phyloP scores from a whole-genome alignment of 2,113 vertebrate genomes.

The Thalassarche chlororhynchos region DNA sequence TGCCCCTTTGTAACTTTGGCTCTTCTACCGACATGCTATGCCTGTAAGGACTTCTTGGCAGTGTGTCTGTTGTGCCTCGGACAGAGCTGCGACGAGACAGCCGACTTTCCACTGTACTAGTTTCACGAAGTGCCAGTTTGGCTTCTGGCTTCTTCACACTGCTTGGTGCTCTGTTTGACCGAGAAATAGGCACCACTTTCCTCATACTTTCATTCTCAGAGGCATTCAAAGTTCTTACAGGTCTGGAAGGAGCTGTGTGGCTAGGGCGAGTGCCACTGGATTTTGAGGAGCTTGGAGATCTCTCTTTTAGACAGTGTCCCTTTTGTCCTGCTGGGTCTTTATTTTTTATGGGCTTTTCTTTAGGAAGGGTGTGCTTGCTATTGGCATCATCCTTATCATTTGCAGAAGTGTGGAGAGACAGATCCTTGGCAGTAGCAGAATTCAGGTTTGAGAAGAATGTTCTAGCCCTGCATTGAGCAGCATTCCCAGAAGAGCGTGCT shows the following conservation, averaged over 20 bases:
- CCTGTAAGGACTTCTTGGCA: conserved; percentile 73
- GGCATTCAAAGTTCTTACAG: conserved; percentile 79
- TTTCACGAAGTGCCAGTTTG: conserved; percentile 60
- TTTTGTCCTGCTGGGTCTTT: conserved; percentile 74
- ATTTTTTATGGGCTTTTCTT: conserved; percentile 57
- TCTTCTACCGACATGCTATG: conserved; percentile 84
- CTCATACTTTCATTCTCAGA: conserved; percentile 88
- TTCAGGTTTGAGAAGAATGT: conserved; percentile 74
- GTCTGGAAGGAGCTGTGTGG: conserved; percentile 50
- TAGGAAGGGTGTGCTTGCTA: conserved; percentile 5
- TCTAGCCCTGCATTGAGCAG: conserved; percentile 48
- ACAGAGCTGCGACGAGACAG: conserved; percentile 79
- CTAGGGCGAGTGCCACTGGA: conserved; percentile 12
- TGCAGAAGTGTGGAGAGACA: not conserved
- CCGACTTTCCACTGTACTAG: conserved; percentile 34
- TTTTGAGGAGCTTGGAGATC: conserved; percentile 38
- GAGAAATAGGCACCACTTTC: conserved; percentile 91
- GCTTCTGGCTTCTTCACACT: conserved; percentile 72
- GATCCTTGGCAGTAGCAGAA: conserved; percentile 45
- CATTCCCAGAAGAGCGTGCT: not conserved
- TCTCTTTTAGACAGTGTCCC: conserved; percentile 69
- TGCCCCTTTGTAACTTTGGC: conserved; percentile 73
- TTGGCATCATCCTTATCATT: conserved; percentile 59
- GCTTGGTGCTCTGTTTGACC: conserved; percentile 67
- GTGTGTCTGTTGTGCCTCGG: conserved; percentile 76